These are phyloP conservation scores for Austrofundulus limnaeus DNA, from an alignment of 2,113 vertebrate species.

Conservation along the genomic window DNA sequence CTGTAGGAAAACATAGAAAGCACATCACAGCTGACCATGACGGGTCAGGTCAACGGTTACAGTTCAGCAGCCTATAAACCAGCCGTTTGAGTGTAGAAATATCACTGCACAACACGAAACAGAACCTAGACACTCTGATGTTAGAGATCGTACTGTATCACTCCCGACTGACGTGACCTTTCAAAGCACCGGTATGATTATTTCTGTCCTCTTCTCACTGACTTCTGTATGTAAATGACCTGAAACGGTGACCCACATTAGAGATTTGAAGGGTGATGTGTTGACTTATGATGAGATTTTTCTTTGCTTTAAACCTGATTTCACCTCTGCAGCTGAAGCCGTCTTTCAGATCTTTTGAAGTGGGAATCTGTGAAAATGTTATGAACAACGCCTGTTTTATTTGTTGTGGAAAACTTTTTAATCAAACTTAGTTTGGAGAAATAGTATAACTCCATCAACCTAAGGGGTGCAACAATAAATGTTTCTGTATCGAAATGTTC, in stretches of 20 bases:
- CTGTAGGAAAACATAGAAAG: slow-evolving; percentile 61
- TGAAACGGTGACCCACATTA: slow-evolving; percentile 32
- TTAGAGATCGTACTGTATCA: slow-evolving; percentile 57
- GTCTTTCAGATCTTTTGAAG: too few species aligned
- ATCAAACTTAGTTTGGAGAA: too few species aligned
- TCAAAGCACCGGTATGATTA: slow-evolving; percentile 63
- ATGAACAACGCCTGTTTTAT: too few species aligned
- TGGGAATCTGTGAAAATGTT: too few species aligned
- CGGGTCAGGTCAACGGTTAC: slow-evolving; percentile 47
- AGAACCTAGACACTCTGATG: slow-evolving; percentile 57
- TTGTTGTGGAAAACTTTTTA: too few species aligned
- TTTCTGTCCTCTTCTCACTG: slow-evolving; percentile 59
- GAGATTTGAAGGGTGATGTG: slow-evolving; percentile 24
- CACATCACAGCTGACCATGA: slow-evolving; percentile 25
- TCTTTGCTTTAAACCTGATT: slow-evolving; percentile 11
- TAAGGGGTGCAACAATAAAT: too few species aligned
- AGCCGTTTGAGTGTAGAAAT: slow-evolving; percentile 63
- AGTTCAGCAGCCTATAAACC: slow-evolving; percentile 53
- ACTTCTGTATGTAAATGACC: slow-evolving; percentile 46
- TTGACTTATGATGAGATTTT: slow-evolving; percentile 7
- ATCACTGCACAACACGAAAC: slow-evolving; percentile 63
- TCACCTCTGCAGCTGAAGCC: slow-evolving; percentile 12
- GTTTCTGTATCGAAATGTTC: too few species aligned
- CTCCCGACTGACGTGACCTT: slow-evolving; percentile 61
- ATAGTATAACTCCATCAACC: too few species aligned